Base-by-base conservation (phyloP, 2,797 vertebrate genomes). In the Streptopelia turtur region DNA sequence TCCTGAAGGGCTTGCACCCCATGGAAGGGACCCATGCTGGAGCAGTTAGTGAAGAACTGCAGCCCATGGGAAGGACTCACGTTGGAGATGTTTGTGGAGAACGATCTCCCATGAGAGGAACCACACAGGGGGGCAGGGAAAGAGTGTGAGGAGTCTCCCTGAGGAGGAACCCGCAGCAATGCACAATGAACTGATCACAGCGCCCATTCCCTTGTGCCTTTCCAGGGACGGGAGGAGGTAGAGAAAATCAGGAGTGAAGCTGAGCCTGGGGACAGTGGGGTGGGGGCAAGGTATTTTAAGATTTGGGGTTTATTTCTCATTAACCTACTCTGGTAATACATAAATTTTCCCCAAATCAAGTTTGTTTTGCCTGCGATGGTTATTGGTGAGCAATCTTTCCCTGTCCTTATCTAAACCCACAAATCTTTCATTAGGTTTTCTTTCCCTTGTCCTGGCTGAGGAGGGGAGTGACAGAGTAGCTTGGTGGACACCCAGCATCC, bases 351-450 rank as follows among this genome's bases (percentile, higher is more conserved):
- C 16, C 10, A 35, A 24, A 18, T n/a, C 0, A 0, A 41, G 13
- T 61, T 16, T 24, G 13, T 17, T 70, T 70, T 39, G 49, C 33
- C 12, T 0, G 1, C 66, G 45, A 8, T 11, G 7, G 47, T 45
- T 47, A 33, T 16, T 12, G 43, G 3, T n/a, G 66, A 81, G 28
- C 21, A 13, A 47, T 68, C 28, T 53, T 28, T 53, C n/a, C 10
- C n/a, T 66, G 28, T 68, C 37, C 24, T 52, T 59, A 33, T 30
- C 20, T 81, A 0, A 1, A 50, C 35, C 22, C 3, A 0, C 0
- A 2, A 65, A 31, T 35, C 31, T 77, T 50, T 35, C 1, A 2
- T 69, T 83, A 16, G 13, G 7, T 45, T 68, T 37, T 68, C 20
- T 69, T 16, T 56, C 28, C 13, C 13, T 27, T 63, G 16, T 30